These are phyloP conservation scores for Crotophaga sulcirostris DNA, from an alignment of 2,113 vertebrate genomes.

Conservation along the genomic window DNA sequence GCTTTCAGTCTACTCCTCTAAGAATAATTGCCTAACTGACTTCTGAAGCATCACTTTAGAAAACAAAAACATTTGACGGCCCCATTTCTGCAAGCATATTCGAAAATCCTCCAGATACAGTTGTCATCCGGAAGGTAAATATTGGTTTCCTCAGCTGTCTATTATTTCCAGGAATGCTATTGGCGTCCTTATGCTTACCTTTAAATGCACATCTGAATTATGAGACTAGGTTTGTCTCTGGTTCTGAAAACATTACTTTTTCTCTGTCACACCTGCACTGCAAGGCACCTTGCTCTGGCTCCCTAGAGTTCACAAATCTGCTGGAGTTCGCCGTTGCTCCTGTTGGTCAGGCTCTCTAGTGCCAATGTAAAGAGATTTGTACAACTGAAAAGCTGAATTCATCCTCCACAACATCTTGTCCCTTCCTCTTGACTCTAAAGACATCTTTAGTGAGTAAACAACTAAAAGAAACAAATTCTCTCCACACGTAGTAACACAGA, in stretches of 20 bases:
- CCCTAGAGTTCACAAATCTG: background rate
- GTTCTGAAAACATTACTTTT: background rate
- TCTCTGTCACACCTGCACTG: background rate
- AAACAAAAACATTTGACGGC: background rate
- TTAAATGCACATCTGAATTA: background rate
- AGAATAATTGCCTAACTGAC: background rate
- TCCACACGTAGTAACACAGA: background rate
- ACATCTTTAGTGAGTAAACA: background rate
- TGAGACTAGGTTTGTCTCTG: background rate
- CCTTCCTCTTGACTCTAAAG: background rate
- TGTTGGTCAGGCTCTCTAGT: background rate
- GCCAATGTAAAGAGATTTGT: background rate
- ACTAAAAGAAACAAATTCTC: background rate
- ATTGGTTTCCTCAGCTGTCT: background rate
- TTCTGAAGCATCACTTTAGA: background rate
- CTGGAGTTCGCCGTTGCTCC: background rate
- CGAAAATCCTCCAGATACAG: background rate
- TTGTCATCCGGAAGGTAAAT: background rate
- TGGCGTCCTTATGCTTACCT: background rate
- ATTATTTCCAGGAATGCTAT: background rate
- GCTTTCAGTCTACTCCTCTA: rapidly evolving
- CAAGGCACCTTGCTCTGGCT: background rate
- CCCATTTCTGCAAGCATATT: background rate
- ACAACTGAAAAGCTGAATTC: background rate
- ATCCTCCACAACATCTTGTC: background rate